Evolutionary conservation across 2,888 invertebrate species (phyloP).

Genomic region (Elmis aenea): DNA sequence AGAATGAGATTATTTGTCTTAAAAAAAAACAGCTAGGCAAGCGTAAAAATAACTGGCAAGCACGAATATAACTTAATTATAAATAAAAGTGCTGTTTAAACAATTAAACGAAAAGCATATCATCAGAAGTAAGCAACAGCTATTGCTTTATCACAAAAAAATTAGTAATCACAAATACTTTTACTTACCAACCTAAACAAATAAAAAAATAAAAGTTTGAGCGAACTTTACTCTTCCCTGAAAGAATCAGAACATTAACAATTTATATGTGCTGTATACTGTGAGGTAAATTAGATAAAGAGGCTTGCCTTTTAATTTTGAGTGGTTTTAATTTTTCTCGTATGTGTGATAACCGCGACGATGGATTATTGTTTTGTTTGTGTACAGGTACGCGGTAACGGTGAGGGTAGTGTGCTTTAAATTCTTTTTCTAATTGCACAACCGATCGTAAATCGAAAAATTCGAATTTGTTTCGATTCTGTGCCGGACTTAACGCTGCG

Average conservation of each 20-base stretch:
- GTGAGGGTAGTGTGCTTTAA: constrained; percentile 2
- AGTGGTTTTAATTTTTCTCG: constrained; percentile 13
- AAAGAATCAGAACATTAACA: constrained; percentile 1
- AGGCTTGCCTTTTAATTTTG: constrained; percentile 14
- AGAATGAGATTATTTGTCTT: too few species aligned
- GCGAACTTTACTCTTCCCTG: too few species aligned
- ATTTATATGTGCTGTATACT: constrained; percentile 19
- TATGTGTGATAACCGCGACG: constrained; percentile 10
- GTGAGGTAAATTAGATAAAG: constrained; percentile 15
- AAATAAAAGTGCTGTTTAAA: too few species aligned
- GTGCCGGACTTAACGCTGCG: constrained; percentile 37
- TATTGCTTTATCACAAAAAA: too few species aligned
- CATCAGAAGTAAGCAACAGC: too few species aligned
- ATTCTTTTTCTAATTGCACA: constrained; percentile 43
- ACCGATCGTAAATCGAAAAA: constrained; percentile 42
- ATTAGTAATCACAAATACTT: too few species aligned
- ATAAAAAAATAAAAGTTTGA: too few species aligned
- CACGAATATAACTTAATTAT: too few species aligned
- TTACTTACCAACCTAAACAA: too few species aligned
- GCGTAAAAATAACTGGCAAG: too few species aligned
- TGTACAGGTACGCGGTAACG: constrained; percentile 12
- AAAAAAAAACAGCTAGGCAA: too few species aligned
- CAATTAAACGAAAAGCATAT: too few species aligned
- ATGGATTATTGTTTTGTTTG: constrained; percentile 9
- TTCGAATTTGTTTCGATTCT: constrained; percentile 30